Base-by-base conservation (phyloP, 1,140 invertebrate genomes). In the Steinernema khuongi region DNA sequence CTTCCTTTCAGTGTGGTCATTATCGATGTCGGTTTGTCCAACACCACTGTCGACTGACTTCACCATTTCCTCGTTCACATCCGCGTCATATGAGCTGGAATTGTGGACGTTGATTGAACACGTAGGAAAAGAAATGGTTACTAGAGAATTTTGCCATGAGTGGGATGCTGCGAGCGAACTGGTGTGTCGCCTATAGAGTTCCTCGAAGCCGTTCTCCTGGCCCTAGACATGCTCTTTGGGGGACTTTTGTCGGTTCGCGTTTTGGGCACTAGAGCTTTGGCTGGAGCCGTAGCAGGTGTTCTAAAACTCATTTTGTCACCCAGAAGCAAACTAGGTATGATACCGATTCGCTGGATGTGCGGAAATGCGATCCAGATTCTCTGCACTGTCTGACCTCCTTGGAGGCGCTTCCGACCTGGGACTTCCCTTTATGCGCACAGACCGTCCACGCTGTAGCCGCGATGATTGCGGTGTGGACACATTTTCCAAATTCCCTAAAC, bases 401-500 rank as follows among this genome's bases (percentile, higher is more conserved):
- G 50, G 11, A 60, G 22, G 14, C 19, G 11, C 4, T 14, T 60
- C 7, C 4, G 50, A n/a, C 19, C 50, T 7, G 14, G 50, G 50
- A 26, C 50, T 60, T 26, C 50, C 50, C 4, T 60, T 60, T 22
- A 60, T 4, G 19, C 50, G 50, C 4, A 60, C 50, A 11, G 50
- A 60, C 14, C 50, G 50, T 7, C 50, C 50, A 17, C 50, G 50
- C 22, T 60, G 50, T 4, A 60, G 19, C 4, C 4, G 26, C 50
- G 7, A 14, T 11, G 50, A 14, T 60, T 11, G 11, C 26, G 50
- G 50, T n/a, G 7, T 60, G 7, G 50, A 14, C 50, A 60, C 50
- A 60, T 60, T 60, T 60, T 60, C 50, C 7, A 60, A 60, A 60
- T 60, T 60, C 19, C 50, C 50, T 60, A 60, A 60, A 60, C 14